These are phyloP conservation scores for Amphiprion clarkii DNA, from an alignment of 2,797 vertebrate species.

Conservation along the genomic window DNA sequence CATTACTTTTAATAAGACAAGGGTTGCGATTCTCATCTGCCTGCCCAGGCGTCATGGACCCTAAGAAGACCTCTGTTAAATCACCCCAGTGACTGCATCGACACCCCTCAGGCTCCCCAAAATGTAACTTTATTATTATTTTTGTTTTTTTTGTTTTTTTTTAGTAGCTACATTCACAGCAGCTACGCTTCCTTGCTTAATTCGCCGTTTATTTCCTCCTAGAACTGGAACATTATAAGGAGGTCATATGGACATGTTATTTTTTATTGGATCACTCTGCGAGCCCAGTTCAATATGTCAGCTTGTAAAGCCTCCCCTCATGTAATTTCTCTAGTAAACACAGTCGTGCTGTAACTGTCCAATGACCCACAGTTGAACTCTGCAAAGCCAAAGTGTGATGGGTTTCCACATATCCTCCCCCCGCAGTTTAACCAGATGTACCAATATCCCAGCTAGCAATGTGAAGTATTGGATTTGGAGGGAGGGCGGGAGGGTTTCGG, in stretches of 20 bases:
- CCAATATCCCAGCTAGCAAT: conserved; percentile 87
- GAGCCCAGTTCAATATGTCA: conserved; percentile 26
- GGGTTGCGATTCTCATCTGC: conserved; percentile 58
- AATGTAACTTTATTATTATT: background rate
- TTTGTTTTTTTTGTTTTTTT: conserved; percentile 7
- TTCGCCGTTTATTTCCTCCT: conserved; percentile 42
- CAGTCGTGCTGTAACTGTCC: conserved; percentile 32
- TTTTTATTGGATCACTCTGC: conserved; percentile 40
- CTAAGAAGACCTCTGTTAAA: conserved; percentile 46
- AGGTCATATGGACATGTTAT: conserved; percentile 34
- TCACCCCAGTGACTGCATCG: conserved; percentile 61
- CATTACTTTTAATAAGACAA: conserved; percentile 62
- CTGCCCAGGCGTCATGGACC: conserved; percentile 52
- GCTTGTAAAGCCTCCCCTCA: conserved; percentile 32
- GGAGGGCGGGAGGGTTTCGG: conserved; percentile 35
- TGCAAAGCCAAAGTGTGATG: conserved; percentile 65
- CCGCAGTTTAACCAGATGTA: conserved; percentile 68
- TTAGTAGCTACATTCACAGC: conserved; percentile 24
- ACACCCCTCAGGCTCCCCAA: conserved; percentile 49
- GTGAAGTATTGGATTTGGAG: conserved; percentile 84
- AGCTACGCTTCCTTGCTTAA: conserved; percentile 25
- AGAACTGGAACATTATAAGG: conserved; percentile 55
- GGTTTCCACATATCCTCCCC: conserved; percentile 30
- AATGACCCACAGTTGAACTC: conserved; percentile 72
- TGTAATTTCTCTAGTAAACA: conserved; percentile 54